Base-by-base conservation (phyloP, 2,797 vertebrate species). In the Chlorospingus semifuscus region DNA sequence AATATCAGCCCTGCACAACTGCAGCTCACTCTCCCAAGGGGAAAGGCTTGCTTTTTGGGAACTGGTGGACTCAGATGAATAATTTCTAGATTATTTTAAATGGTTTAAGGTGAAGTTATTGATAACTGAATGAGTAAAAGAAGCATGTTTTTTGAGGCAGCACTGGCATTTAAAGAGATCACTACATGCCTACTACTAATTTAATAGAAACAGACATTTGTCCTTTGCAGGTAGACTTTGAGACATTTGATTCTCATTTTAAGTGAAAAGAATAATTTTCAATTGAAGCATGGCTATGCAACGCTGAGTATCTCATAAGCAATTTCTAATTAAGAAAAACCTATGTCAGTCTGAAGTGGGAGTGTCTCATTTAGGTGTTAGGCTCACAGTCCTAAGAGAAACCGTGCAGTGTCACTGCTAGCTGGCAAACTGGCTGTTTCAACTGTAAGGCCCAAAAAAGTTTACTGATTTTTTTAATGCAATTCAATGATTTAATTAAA, bases 391-490 rank as follows among this genome's bases (percentile, higher is more conserved):
- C 39, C 32, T 56, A 4, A 29, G 36, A 72, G 52, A 61, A 53
- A 42, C 12, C 2, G 0, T 1, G 1, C 9, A 12, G 17, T 74
- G 39, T 66, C 61, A 29, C 29, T 76, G 24, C 16, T 12, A 55
- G 11, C 20, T 72, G 50, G 11, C 7, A 79, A 82, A 44, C 9
- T 71, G 57, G 8, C n/a, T 65, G 4, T 39, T 70, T 57, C 15
- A 29, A 39, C n/a, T 61, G 8, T n/a, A 59, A 74, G 7, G 6
- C 32, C 13, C 6, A 21, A 66, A 74, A 30, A 55, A 26, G 9
- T 30, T 59, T 9, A 49, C 8, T 47, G 15, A 55, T 64, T 59
- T 63, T 63, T 3, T 20, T 63, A 21, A n/a, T 1, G 2, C 3
- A 36, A 15, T 69, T 55, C 10, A 49, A 34, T 29, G 8, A 41